Evolutionary conservation across 2,888 invertebrate species (phyloP).

Genomic region (Nasonia oneida): DNA sequence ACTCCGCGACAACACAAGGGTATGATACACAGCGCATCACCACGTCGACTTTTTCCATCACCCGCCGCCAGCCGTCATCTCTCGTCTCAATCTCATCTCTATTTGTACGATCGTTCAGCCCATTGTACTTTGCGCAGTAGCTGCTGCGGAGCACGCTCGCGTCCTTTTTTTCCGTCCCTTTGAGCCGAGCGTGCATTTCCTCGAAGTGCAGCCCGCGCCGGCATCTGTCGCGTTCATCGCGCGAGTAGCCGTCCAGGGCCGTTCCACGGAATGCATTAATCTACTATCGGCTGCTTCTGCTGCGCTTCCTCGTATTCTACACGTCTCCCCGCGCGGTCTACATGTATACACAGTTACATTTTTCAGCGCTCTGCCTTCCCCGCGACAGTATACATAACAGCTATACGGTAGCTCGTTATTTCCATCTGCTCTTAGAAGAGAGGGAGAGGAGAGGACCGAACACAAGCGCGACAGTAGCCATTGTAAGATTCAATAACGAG

Average conservation of each 20-base stretch:
- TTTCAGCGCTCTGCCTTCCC: background rate
- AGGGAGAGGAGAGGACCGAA: background rate
- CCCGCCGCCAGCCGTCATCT: conserved; percentile 13
- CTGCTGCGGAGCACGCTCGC: background rate
- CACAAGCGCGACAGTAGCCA: conserved; percentile 53
- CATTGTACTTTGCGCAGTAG: conserved; percentile 15
- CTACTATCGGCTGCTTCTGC: conserved; percentile 51
- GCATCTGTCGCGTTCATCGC: conserved; percentile 54
- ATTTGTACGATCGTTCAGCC: conserved; percentile 18
- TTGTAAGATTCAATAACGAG: conserved; percentile 62
- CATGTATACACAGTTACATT: conserved; percentile 20
- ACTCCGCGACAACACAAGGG: conserved; percentile 31
- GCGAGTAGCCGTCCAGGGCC: background rate
- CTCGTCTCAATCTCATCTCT: conserved; percentile 52
- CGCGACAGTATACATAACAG: background rate
- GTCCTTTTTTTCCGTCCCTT: background rate
- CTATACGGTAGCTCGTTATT: conserved; percentile 57
- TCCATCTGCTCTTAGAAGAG: conserved; percentile 49
- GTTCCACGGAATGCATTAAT: conserved; percentile 60
- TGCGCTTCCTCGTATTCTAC: background rate
- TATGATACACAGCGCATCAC: background rate
- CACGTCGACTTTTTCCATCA: conserved; percentile 19
- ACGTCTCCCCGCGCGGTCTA: background rate
- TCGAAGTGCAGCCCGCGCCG: background rate
- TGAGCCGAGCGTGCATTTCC: conserved; percentile 6